A percentile compares a stretch with the other conserved stretches of the same genome.
Conservation (phyloP, 2,797 vertebrate genomes). For the Emys orbicularis region DNA sequence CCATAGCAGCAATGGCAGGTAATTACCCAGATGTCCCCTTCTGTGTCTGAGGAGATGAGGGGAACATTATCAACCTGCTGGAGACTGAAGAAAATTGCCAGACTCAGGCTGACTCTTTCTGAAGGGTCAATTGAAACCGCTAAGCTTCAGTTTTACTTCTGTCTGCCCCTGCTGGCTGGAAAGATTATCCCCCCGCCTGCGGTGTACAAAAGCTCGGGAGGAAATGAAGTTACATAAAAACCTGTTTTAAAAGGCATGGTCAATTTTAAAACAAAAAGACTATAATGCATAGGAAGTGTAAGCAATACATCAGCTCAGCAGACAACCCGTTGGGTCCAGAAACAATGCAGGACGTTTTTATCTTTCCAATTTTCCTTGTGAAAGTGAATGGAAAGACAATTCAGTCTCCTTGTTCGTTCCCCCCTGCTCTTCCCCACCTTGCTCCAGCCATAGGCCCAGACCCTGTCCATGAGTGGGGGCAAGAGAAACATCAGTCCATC, state of each 20-base stretch:
- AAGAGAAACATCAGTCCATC: neutral
- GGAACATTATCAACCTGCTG: neutral
- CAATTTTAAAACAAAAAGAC: neutral
- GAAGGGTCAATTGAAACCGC: constrained; percentile 2
- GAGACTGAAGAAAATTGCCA: neutral
- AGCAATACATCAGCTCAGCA: neutral
- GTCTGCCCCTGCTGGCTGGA: neutral
- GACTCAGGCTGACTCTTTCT: neutral
- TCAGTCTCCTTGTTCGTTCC: neutral
- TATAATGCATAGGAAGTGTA: neutral
- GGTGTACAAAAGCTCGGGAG: neutral
- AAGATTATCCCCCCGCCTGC: neutral
- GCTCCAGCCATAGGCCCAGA: neutral
- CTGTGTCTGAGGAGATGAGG: neutral
- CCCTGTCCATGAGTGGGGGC: neutral
- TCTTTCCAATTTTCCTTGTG: neutral
- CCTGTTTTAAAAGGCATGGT: neutral
- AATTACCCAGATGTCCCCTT: neutral
- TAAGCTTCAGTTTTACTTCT: neutral
- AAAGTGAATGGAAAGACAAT: neutral
- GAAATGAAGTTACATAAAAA: neutral
- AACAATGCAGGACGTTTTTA: neutral
- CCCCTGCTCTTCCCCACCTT: neutral
- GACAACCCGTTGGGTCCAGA: neutral
- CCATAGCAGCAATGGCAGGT: neutral